A percentile compares a stretch with the other conserved stretches of the same genome.
phyloP scores from a whole-genome alignment of 2,888 invertebrate species.

The Ophion slaviceki region DNA sequence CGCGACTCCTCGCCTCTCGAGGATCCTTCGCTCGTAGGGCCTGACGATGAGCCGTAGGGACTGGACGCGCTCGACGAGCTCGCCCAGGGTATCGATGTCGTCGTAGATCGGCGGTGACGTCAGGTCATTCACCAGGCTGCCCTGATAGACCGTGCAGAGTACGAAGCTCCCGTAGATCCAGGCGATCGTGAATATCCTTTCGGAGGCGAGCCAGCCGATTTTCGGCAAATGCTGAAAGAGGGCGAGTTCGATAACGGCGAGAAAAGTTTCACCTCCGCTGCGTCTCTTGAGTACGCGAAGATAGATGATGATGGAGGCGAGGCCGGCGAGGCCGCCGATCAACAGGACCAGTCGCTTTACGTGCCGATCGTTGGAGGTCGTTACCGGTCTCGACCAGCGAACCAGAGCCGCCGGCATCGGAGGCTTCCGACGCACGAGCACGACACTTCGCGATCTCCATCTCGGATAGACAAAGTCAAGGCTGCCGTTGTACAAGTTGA shows the following conservation, averaged over 20 bases:
- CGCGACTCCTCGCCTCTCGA: conserved; percentile 37
- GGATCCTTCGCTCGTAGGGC: conserved; percentile 51
- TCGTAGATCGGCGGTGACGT: conserved; percentile 47
- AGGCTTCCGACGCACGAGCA: conserved; percentile 53
- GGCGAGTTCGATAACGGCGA: conserved; percentile 46
- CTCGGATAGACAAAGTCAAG: conserved; percentile 56
- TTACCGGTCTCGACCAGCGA: conserved; percentile 13
- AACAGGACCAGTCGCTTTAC: conserved; percentile 4
- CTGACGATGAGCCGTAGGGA: conserved; percentile 55
- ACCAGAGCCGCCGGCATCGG: conserved; percentile 22
- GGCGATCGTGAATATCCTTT: conserved; percentile 58
- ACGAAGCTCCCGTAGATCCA: conserved; percentile 57
- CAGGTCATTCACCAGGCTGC: conserved; percentile 61
- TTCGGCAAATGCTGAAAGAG: conserved; percentile 59
- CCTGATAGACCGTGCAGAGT: conserved; percentile 55
- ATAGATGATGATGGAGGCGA: conserved; percentile 29
- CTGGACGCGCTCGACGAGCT: conserved; percentile 54
- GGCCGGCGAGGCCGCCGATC: neutral
- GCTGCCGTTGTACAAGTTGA: conserved; percentile 18
- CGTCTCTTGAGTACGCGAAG: conserved; percentile 17
- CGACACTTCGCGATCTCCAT: conserved; percentile 56
- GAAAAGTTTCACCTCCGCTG: conserved; percentile 2
- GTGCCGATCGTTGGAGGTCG: neutral
- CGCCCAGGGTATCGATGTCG: conserved; percentile 59
- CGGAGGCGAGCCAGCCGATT: conserved; percentile 34